Base-by-base conservation (phyloP, 2,797 vertebrate species). In the Pipistrellus nathusii region DNA sequence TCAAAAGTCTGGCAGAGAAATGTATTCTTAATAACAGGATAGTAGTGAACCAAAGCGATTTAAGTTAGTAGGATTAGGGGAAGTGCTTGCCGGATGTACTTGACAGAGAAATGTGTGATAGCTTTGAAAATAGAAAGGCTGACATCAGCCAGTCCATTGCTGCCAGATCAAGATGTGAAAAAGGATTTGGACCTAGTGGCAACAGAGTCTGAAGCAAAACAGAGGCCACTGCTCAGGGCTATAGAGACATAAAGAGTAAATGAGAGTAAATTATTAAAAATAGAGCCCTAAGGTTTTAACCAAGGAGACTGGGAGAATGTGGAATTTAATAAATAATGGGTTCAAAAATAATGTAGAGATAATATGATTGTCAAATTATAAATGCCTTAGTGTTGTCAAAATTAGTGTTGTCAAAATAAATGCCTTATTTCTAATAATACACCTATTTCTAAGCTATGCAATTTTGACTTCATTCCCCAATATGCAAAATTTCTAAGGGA, bases 401-500 rank as follows among this genome's bases (percentile, higher is more conserved):
- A 0, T 93, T 76, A 38, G 18, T 55, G 8, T 57, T 51, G 14
- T 86, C 25, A 81, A 85, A 95, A 89, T 64, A 78, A 82, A 76
- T 78, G 53, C 53, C 6, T 93, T 77, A 57, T 80, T 77, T 87
- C 9, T 48, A 76, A 57, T 35, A 18, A 41, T 12, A 0, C 3
- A 30, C 6, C 17, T 86, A 77, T 66, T 88, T 88, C 25, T 83
- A 92, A 73, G 44, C 12, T 64, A 35, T 12, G 32, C 6, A 57
- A 38, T 81, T 92, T 88, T 30, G 13, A n/a, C 4, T 90, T 93
- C 72, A 89, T 83, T 93, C 18, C 6, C 21, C 3, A 95, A 18
- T 83, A 78, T 21, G n/a, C 85, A 6, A 93, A 84, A 90, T 35
- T 75, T 78, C 81, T 72, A 68, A 81, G 20, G 72, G 5, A 68